A percentile compares a stretch with the other conserved stretches of the same genome.
phyloP scores from a whole-genome alignment of 1,140 invertebrate species.

The Harpegnathos saltator region DNA sequence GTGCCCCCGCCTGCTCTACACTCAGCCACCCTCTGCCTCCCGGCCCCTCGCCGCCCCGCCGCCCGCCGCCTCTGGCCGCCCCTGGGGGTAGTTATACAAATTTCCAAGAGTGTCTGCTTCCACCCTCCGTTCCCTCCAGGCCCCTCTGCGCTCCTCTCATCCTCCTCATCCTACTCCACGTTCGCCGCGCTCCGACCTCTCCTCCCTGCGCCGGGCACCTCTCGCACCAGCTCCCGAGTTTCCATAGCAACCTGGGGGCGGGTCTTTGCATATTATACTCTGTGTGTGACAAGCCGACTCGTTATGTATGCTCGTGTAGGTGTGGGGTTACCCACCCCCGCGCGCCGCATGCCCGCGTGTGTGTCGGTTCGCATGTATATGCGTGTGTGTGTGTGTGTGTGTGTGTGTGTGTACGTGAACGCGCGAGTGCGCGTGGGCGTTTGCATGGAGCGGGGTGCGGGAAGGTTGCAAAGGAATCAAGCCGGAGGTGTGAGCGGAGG shows the following conservation, averaged over 20 bases:
- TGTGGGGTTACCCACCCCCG: slow-evolving; percentile 65
- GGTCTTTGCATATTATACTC: slow-evolving; percentile 84
- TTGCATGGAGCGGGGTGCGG: slow-evolving; percentile 52
- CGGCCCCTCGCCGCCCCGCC: slow-evolving; percentile 46
- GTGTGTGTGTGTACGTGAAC: not conserved
- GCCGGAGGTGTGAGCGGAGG: slow-evolving; percentile 75
- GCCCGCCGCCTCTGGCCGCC: slow-evolving; percentile 74
- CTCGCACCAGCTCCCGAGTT: slow-evolving; percentile 80
- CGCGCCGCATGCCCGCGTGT: slow-evolving; percentile 17
- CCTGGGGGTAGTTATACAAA: slow-evolving; percentile 85
- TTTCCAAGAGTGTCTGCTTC: slow-evolving; percentile 84
- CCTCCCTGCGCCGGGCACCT: slow-evolving; percentile 79
- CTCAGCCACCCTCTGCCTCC: slow-evolving; percentile 67
- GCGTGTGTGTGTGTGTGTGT: slow-evolving; percentile 26
- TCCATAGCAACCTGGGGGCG: slow-evolving; percentile 82
- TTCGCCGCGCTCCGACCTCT: slow-evolving; percentile 65
- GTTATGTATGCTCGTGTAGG: slow-evolving; percentile 79
- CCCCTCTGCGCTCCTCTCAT: slow-evolving; percentile 69
- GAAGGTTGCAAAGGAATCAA: slow-evolving; percentile 76
- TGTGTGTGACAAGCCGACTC: slow-evolving; percentile 83
- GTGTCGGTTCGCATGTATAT: not conserved
- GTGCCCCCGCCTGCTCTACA: slow-evolving; percentile 73
- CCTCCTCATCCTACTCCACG: slow-evolving; percentile 69
- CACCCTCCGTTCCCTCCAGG: slow-evolving; percentile 71
- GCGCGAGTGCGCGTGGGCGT: not conserved